Evolutionary conservation across 1,140 invertebrate species (phyloP).

Genomic region (Drosophila tristis): DNA sequence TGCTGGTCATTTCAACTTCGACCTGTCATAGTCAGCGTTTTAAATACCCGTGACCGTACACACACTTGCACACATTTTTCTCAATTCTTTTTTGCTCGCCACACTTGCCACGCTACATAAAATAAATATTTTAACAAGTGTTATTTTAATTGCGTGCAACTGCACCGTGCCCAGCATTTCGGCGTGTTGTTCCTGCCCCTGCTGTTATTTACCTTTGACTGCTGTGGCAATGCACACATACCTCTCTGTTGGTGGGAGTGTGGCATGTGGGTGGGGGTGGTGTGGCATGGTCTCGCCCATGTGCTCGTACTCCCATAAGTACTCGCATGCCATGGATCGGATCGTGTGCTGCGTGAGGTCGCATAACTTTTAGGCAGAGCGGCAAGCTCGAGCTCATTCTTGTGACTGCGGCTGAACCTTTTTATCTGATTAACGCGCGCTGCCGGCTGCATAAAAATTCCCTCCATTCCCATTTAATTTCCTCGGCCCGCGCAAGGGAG

Average conservation of each 20-base stretch:
- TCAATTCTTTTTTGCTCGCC: slow-evolving; percentile 21
- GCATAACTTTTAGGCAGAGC: slow-evolving; percentile 50
- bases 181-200: slow-evolving; percentile 22
- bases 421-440: slow-evolving; percentile 73
- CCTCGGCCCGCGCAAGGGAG: slow-evolving; percentile 27
- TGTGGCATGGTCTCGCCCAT: not conserved
- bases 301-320: not conserved
- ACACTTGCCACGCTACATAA: slow-evolving; percentile 41
- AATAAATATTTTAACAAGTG: slow-evolving; percentile 81
- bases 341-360: slow-evolving; percentile 46
- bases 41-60: not conserved
- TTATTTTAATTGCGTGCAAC: slow-evolving; percentile 80
- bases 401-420: slow-evolving; percentile 29
- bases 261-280: not conserved
- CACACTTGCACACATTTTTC: slow-evolving; percentile 30
- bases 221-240: slow-evolving; percentile 23
- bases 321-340: not conserved
- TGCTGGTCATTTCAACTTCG: slow-evolving; percentile 22
- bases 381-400: slow-evolving; percentile 20
- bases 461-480: slow-evolving; percentile 68
- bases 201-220: slow-evolving; percentile 60
- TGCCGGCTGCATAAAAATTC: slow-evolving; percentile 37
- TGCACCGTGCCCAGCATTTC: slow-evolving; percentile 53
- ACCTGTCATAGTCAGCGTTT: slow-evolving; percentile 39
- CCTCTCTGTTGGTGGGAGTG: not conserved